Conservation (phyloP, 2,888 invertebrate genomes). For the Callinectes sapidus region DNA sequence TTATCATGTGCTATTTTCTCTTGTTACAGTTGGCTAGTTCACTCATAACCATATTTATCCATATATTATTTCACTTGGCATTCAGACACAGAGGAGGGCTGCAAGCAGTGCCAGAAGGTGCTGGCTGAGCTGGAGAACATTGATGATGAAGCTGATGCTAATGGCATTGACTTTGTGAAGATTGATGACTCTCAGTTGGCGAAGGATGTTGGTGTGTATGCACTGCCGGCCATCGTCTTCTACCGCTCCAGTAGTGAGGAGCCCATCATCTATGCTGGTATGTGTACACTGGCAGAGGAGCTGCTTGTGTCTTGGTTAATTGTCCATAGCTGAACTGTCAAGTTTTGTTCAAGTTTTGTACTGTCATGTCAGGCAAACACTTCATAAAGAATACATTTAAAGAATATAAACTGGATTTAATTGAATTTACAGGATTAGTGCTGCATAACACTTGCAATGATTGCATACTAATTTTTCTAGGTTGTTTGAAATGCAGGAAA, state of each 20-base stretch:
- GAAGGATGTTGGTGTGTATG: slow-evolving; percentile 91
- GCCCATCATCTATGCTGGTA: slow-evolving; percentile 93
- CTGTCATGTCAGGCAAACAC: background rate
- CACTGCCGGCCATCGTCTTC: slow-evolving; percentile 91
- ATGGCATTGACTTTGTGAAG: slow-evolving; percentile 75
- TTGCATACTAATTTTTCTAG: no score
- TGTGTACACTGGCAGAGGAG: slow-evolving; percentile 38
- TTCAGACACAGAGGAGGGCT: slow-evolving; percentile 91
- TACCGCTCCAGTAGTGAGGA: slow-evolving; percentile 91
- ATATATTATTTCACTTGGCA: background rate
- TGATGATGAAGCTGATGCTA: slow-evolving; percentile 91
- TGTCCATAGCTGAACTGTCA: background rate
- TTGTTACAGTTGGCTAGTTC: background rate
- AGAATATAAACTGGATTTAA: background rate
- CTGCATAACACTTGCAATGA: background rate
- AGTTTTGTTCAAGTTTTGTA: background rate
- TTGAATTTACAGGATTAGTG: background rate
- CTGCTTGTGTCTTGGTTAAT: background rate
- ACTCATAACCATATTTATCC: background rate
- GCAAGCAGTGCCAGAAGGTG: slow-evolving; percentile 93
- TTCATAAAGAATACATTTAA: background rate
- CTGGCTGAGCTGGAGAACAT: slow-evolving; percentile 92
- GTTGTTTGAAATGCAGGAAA: no score
- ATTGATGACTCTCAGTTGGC: slow-evolving; percentile 81
- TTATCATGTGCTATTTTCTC: background rate